Evolutionary conservation across 2,797 vertebrate species (phyloP).

Genomic region (Cheirogaleus major): DNA sequence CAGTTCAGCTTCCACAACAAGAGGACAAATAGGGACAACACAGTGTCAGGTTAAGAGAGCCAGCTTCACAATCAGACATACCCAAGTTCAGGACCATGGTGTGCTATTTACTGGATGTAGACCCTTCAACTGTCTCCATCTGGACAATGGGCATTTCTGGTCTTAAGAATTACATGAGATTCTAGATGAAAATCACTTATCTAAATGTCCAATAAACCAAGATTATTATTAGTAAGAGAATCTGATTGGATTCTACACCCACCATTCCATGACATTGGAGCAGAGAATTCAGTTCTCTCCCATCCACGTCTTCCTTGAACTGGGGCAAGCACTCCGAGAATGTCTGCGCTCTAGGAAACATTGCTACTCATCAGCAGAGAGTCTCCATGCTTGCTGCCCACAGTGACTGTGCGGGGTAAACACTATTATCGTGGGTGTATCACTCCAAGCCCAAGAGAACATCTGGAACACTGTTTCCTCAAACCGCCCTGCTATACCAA

Average conservation of each 20-base stretch:
- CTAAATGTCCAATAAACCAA: neutral
- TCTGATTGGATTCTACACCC: neutral
- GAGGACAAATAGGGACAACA: neutral
- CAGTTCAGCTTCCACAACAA: neutral
- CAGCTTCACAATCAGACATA: neutral
- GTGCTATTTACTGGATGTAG: neutral
- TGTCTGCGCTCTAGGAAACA: neutral
- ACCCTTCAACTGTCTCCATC: neutral
- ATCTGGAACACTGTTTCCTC: neutral
- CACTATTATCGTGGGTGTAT: neutral
- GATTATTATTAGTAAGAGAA: neutral
- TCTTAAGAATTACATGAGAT: neutral
- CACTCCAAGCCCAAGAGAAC: neutral
- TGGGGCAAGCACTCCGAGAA: neutral
- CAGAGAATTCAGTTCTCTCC: neutral
- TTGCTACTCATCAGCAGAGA: neutral
- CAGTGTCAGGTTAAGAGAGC: neutral
- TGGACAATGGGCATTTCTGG: neutral
- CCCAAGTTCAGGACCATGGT: neutral
- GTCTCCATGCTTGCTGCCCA: neutral
- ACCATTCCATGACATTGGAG: neutral
- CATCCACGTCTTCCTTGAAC: neutral
- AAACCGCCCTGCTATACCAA: neutral
- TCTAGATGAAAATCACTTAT: neutral
- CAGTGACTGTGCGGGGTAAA: rapidly evolving